phyloP scores from a whole-genome alignment of 2,888 invertebrate genomes.

The Chymomyza fuscimana region DNA sequence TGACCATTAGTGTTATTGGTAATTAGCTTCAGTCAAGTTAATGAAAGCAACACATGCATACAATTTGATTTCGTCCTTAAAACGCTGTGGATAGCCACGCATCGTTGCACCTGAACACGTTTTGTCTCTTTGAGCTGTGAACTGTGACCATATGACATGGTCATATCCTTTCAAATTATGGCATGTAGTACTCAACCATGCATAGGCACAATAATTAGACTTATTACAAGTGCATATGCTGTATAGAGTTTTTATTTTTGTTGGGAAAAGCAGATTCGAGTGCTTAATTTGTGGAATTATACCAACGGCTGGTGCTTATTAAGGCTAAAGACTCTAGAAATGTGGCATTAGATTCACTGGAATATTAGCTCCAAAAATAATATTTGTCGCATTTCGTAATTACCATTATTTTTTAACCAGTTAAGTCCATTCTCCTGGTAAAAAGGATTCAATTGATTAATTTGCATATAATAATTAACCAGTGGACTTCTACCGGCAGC shows the following conservation, averaged over 20 bases:
- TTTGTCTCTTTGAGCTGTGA: neutral
- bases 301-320: neutral
- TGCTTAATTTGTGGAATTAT: neutral
- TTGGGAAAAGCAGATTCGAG: neutral
- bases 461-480: no score
- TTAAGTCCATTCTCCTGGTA: no score
- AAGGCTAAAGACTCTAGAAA: no score
- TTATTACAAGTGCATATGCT: neutral
- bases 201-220: neutral
- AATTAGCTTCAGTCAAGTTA: neutral
- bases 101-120: neutral
- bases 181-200: neutral
- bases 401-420: no score
- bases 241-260: neutral
- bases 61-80: neutral
- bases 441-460: no score
- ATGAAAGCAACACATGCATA: neutral
- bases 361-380: no score
- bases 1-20: constrained; percentile 1
- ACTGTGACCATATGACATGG: neutral
- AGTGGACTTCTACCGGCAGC: no score
- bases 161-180: neutral
- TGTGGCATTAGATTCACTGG: no score
- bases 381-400: no score
- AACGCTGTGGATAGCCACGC: neutral